Conservation (phyloP, 2,888 invertebrate species). For the Drosophila pseudotalamancana region DNA sequence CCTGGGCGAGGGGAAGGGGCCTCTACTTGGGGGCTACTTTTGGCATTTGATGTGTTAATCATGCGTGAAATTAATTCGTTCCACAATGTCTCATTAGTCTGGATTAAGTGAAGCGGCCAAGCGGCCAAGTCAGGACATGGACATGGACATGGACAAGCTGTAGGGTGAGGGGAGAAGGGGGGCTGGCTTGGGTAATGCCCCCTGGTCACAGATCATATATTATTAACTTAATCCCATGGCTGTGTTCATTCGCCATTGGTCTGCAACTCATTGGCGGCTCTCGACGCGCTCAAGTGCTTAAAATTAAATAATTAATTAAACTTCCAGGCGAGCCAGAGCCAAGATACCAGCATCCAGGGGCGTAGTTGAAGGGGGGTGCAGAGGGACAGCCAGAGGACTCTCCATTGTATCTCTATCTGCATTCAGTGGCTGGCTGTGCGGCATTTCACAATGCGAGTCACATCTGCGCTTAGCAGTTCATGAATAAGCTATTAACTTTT, state of each 20-base stretch:
- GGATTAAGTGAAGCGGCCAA: conserved; percentile 77
- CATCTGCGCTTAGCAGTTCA: conserved; percentile 80
- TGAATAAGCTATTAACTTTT: conserved; percentile 81
- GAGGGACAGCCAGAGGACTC: not conserved
- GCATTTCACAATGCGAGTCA: conserved; percentile 76
- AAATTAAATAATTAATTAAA: conserved; percentile 80
- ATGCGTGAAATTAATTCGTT: conserved; percentile 82
- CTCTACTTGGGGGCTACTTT: conserved; percentile 18
- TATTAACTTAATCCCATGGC: conserved; percentile 77
- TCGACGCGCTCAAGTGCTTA: conserved; percentile 75
- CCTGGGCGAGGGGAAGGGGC: not conserved
- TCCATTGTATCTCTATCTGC: conserved; percentile 43
- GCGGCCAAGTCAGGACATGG: conserved; percentile 21
- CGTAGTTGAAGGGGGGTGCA: no score
- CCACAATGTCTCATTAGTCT: conserved; percentile 81
- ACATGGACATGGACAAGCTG: conserved; percentile 13
- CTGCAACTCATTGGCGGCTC: conserved; percentile 63
- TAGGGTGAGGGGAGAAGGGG: not conserved
- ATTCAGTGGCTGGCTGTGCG: conserved; percentile 30
- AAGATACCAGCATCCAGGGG: conserved; percentile 13
- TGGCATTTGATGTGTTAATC: conserved; percentile 81
- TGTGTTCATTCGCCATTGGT: conserved; percentile 60
- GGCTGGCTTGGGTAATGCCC: not conserved
- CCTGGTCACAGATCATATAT: conserved; percentile 68
- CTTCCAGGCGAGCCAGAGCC: conserved; percentile 48